phyloP scores from a whole-genome alignment of 2,888 invertebrate genomes.

The Eupeodes latifasciatus region DNA sequence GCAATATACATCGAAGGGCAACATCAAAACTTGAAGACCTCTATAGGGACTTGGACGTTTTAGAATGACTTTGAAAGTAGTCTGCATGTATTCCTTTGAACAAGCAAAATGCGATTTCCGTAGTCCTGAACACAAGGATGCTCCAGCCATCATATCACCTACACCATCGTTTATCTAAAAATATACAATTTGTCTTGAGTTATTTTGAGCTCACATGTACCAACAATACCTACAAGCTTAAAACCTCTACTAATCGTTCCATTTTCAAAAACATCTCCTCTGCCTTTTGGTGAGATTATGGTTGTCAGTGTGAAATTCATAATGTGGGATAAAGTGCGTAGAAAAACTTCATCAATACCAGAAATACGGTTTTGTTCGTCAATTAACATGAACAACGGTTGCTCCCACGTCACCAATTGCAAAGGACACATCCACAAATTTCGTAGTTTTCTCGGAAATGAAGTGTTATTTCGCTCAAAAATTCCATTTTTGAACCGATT shows the following conservation, averaged over 20 bases:
- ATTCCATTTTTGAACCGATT: background rate
- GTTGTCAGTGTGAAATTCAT: background rate
- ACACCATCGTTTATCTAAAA: background rate
- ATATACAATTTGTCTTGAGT: background rate
- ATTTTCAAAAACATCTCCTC: background rate
- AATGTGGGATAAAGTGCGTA: background rate
- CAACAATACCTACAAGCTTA: background rate
- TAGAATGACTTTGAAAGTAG: background rate
- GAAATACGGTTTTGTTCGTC: background rate
- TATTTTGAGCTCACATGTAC: too few relatives aligned
- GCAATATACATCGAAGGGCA: background rate
- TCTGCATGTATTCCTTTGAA: background rate
- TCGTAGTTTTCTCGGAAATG: background rate
- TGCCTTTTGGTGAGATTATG: background rate
- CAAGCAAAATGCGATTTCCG: background rate
- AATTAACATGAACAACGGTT: background rate
- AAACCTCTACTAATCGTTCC: background rate
- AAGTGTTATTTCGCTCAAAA: background rate
- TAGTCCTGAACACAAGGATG: background rate
- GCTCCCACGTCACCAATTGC: background rate
- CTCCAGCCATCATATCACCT: background rate
- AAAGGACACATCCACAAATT: slow-evolving; percentile 3
- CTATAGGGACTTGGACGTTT: background rate
- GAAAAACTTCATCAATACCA: background rate
- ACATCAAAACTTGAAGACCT: background rate